Evolutionary conservation across 2,797 vertebrate species (phyloP), one percentile per base, ranked within the genome.

Genomic region (Enteromius mattozi): DNA sequence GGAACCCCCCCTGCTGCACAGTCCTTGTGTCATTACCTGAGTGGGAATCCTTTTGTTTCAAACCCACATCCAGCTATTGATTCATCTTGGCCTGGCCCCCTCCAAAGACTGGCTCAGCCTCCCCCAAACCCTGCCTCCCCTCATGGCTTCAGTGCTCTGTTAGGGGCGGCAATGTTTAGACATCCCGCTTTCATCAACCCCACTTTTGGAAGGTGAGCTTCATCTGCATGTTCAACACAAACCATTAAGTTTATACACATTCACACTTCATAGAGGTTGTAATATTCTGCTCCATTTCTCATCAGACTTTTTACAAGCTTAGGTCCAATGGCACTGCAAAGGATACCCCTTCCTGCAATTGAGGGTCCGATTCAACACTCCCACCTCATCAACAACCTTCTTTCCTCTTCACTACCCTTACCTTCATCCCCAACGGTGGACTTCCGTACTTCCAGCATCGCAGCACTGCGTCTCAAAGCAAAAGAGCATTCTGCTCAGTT

Each of bases 401-500:
- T 84, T 10, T 51, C 87, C 42, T 81, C 83, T 72, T 93, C 94
- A 84, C 83, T 88, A 13, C n/a, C 79, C 10, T 91, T 70, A 33
- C 45, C 66, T 63, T 92, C 94, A 78, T 87, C 89, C 9, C 69
- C 82, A 0, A 91, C 93, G 16, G 95, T 95, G 12, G 96, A 97
- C 89, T 92, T 95, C 63, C 94, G 95, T 63, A 94, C 96, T 8
- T 96, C 96, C 81, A 97, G 96, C 93, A 97, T 97, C 90, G 96
- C 96, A 21, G 95, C 96, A 24, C 94, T 97, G 91, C 91, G 96
- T 89, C 95, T 97, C 91, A 96, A 96, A 92, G 96, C 96, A 78
- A 96, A 94, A 89, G 96, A 97, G 84, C 96, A 97, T 86, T 96
- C 96, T 0, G 96, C 96, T 69, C 96, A 96, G 90, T 94, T 96